Evolutionary conservation across 2,113 vertebrate genomes (phyloP).

Genomic region (Anas platyrhynchos): DNA sequence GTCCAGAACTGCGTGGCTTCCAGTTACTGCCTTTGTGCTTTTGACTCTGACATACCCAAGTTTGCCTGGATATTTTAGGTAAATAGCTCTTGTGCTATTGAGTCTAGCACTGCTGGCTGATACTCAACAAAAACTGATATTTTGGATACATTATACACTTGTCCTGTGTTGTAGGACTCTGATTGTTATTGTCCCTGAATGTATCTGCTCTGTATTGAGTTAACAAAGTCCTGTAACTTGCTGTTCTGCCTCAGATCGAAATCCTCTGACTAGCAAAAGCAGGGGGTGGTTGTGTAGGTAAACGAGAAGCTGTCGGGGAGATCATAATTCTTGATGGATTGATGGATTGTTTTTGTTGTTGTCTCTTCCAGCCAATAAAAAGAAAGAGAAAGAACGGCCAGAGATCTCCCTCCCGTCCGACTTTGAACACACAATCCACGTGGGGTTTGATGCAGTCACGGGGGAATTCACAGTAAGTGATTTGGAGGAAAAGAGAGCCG

Average conservation of each 20-base stretch:
- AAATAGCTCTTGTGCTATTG: neutral
- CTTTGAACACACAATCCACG: conserved; percentile 97
- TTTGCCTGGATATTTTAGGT: neutral
- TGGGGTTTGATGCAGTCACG: conserved; percentile 95
- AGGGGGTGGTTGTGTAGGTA: neutral
- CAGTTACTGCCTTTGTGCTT: neutral
- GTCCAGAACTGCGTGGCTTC: neutral
- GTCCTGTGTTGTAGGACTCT: neutral
- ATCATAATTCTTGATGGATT: neutral
- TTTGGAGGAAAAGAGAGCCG: neutral
- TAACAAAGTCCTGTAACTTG: neutral
- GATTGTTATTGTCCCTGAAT: neutral
- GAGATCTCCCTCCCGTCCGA: conserved; percentile 98
- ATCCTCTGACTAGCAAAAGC: neutral
- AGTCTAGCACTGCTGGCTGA: neutral
- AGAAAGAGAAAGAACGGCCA: conserved; percentile 89
- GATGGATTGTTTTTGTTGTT: neutral
- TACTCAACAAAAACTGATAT: neutral
- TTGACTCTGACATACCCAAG: neutral
- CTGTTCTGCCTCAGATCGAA: neutral
- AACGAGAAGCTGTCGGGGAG: neutral
- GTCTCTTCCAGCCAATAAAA: conserved; percentile 86
- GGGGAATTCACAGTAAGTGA: conserved; percentile 95
- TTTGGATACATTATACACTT: neutral
- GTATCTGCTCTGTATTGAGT: neutral